Percentiles rank a stretch among this genome's conserved stretches.
Conservation (phyloP, 1,140 invertebrate genomes). For the Carcinoscorpius rotundicauda region DNA sequence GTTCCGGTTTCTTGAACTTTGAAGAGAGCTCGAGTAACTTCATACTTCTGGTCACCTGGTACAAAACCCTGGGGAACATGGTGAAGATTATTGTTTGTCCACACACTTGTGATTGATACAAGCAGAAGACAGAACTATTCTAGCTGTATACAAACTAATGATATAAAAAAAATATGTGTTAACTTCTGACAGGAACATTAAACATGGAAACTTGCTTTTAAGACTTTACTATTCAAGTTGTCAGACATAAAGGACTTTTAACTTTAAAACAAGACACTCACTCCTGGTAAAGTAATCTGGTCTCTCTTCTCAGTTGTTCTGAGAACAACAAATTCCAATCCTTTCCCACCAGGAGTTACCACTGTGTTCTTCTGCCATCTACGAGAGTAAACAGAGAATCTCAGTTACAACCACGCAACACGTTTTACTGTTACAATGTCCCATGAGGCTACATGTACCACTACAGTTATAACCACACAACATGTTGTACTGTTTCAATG, state of each 20-base stretch:
- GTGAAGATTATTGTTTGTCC: neutral
- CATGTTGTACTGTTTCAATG: too few species aligned
- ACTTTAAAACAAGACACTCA: conserved; percentile 2
- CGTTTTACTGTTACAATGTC: too few species aligned
- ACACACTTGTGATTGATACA: neutral
- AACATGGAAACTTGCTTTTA: too few species aligned
- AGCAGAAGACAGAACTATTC: neutral
- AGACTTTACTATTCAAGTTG: too few species aligned
- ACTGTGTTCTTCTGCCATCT: conserved; percentile 24
- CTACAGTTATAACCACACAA: too few species aligned
- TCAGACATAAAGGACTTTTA: too few species aligned
- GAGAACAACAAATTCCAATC: conserved; percentile 24
- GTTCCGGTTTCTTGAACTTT: conserved; percentile 9
- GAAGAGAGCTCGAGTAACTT: conserved; percentile 16
- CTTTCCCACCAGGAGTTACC: conserved; percentile 2
- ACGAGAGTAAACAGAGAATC: neutral
- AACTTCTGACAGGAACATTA: too few species aligned
- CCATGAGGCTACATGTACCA: too few species aligned
- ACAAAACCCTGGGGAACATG: conserved; percentile 20
- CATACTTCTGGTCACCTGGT: conserved; percentile 21
- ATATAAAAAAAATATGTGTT: too few species aligned
- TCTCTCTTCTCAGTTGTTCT: conserved; percentile 12
- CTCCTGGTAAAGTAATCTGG: conserved; percentile 20
- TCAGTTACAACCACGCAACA: too few species aligned
- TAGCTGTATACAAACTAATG: too few species aligned